Conservation (phyloP, 2,888 invertebrate species). For the Anorthoa munda region DNA sequence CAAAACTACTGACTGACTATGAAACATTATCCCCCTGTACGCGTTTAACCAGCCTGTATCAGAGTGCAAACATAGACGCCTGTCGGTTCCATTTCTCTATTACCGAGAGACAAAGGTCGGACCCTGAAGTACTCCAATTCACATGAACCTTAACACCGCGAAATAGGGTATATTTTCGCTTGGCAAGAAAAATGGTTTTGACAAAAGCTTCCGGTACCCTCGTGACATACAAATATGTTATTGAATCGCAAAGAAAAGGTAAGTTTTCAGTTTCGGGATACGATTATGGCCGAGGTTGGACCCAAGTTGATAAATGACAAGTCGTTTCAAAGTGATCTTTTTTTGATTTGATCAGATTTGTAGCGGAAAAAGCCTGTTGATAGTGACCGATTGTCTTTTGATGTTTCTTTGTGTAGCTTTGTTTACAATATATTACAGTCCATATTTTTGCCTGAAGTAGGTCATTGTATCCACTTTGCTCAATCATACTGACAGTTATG, state of each 20-base stretch:
- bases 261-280: constrained; percentile 30
- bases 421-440: background rate
- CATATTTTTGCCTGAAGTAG: too few relatives aligned
- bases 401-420: background rate
- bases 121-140: constrained; percentile 1
- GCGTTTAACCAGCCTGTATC: constrained; percentile 6
- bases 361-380: constrained; percentile 18
- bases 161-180: background rate
- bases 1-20: too few relatives aligned
- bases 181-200: background rate
- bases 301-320: constrained; percentile 31
- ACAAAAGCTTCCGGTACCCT: background rate
- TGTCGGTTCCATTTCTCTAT: constrained; percentile 42
- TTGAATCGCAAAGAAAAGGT: constrained; percentile 47
- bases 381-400: constrained; percentile 8
- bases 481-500: too few relatives aligned
- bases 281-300: constrained; percentile 13
- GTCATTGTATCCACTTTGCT: too few relatives aligned
- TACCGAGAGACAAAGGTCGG: constrained; percentile 36
- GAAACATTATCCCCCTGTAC: background rate
- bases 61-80: constrained; percentile 26
- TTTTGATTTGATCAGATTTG: constrained; percentile 50
- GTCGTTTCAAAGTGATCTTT: constrained; percentile 15
- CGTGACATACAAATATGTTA: constrained; percentile 40
- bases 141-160: background rate